phyloP scores from a whole-genome alignment of 2,888 invertebrate species.

The Galeopsomyia nigrocyanea region DNA sequence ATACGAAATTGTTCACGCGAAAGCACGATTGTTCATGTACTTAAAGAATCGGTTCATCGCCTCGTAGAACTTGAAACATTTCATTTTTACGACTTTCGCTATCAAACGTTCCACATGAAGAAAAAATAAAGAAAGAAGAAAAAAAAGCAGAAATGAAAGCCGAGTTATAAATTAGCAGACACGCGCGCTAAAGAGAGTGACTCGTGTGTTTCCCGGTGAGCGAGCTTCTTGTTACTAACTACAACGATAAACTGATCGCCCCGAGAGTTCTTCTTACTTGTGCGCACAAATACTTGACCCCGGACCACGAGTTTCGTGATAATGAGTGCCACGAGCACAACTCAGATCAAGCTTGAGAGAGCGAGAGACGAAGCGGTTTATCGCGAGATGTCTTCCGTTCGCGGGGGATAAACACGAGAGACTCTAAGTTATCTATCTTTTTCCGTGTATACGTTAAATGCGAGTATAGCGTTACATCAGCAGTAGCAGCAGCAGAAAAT shows the following conservation, averaged over 20 bases:
- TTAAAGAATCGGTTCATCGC: constrained; percentile 43
- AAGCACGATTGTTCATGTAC: constrained; percentile 30
- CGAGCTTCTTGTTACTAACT: constrained; percentile 26
- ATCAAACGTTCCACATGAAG: neutral
- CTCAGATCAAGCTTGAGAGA: neutral
- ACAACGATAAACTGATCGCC: constrained; percentile 28
- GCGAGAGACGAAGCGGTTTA: neutral
- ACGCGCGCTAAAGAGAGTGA: too few relatives aligned
- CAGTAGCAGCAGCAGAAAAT: too few relatives aligned
- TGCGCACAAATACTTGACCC: constrained; percentile 40
- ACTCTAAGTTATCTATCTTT: too few relatives aligned
- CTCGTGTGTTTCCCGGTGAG: constrained; percentile 21
- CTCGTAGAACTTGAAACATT: constrained; percentile 41
- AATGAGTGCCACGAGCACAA: neutral
- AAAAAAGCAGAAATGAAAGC: neutral
- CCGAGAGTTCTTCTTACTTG: constrained; percentile 31
- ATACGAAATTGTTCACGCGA: constrained; percentile 6
- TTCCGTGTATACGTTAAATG: too few relatives aligned
- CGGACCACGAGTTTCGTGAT: constrained; percentile 17
- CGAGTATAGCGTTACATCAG: too few relatives aligned
- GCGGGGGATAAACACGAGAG: constrained; percentile 5
- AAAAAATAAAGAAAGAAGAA: neutral
- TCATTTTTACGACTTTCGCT: constrained; percentile 26
- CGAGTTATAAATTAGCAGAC: too few relatives aligned
- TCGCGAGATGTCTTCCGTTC: constrained; percentile 8